These are phyloP conservation scores for Cyphomyrmex costatus DNA, from an alignment of 1,140 invertebrate species.

Conservation along the genomic window DNA sequence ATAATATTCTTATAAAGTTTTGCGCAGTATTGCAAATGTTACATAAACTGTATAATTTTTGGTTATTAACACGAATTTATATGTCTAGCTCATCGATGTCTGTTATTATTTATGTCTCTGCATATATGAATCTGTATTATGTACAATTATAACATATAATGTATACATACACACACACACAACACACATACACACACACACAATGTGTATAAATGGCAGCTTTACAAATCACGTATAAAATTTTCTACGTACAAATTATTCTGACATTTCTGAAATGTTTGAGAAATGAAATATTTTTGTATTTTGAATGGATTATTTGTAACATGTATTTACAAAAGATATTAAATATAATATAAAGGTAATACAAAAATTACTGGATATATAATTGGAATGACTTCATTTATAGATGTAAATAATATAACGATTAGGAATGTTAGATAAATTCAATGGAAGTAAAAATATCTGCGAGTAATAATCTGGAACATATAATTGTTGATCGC, in stretches of 20 bases:
- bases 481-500: not conserved
- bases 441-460: slow-evolving; percentile 9
- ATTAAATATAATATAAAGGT: not conserved
- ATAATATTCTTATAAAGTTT: slow-evolving; percentile 49
- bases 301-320: slow-evolving; percentile 71
- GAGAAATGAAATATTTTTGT: slow-evolving; percentile 35
- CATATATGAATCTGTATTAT: slow-evolving; percentile 46
- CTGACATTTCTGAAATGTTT: not conserved
- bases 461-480: not conserved
- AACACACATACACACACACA: slow-evolving; percentile 48
- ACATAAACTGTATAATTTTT: slow-evolving; percentile 56
- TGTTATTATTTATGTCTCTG: slow-evolving; percentile 32
- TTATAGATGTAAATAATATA: slow-evolving; percentile 26
- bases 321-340: slow-evolving; percentile 46
- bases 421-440: slow-evolving; percentile 42
- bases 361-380: slow-evolving; percentile 26
- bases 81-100: slow-evolving; percentile 42
- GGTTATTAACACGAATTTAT: slow-evolving; percentile 57
- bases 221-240: slow-evolving; percentile 76
- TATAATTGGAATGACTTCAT: slow-evolving; percentile 52
- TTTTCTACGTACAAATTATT: slow-evolving; percentile 52
- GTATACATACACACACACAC: slow-evolving; percentile 40
- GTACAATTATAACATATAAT: slow-evolving; percentile 65
- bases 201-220: slow-evolving; percentile 73
- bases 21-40: slow-evolving; percentile 41